Conservation (phyloP, 1,140 invertebrate genomes). For the Neocloeon triangulifer region DNA sequence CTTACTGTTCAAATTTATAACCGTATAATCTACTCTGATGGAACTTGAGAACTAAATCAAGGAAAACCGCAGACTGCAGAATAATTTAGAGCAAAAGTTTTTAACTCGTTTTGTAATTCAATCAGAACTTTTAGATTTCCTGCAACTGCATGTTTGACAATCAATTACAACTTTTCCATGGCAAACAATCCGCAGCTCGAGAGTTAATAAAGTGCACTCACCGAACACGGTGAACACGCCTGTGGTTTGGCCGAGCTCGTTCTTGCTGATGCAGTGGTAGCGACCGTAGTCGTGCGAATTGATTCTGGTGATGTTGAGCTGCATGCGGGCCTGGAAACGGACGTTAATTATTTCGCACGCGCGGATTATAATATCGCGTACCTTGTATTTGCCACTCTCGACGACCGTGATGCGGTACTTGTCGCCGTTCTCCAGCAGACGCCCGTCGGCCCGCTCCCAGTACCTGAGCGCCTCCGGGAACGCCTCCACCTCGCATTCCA, state of each 20-base stretch:
- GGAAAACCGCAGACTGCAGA: too few relatives aligned
- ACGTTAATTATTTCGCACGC: not conserved
- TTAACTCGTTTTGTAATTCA: too few relatives aligned
- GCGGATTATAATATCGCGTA: slow-evolving; percentile 13
- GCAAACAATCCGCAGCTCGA: too few relatives aligned
- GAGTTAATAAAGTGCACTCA: slow-evolving; percentile 18
- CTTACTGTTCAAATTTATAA: too few relatives aligned
- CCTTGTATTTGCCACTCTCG: slow-evolving; percentile 27
- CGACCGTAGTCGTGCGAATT: slow-evolving; percentile 36
- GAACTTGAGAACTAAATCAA: too few relatives aligned
- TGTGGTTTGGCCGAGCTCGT: slow-evolving; percentile 49
- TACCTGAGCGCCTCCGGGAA: slow-evolving; percentile 65
- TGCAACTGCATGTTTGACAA: too few relatives aligned
- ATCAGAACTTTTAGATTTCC: too few relatives aligned
- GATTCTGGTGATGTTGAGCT: slow-evolving; percentile 43
- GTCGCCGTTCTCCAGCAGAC: slow-evolving; percentile 38
- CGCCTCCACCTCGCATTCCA: slow-evolving; percentile 74
- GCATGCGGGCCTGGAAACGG: slow-evolving; percentile 29
- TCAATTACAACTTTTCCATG: too few relatives aligned
- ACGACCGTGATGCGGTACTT: slow-evolving; percentile 41
- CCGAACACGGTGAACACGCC: slow-evolving; percentile 50
- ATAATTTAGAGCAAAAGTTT: too few relatives aligned
- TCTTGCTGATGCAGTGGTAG: slow-evolving; percentile 67
- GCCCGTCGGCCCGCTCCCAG: slow-evolving; percentile 62
- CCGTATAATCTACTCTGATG: too few relatives aligned